Percentiles rank a stretch among this genome's conserved stretches.
Evolutionary conservation across 2,797 vertebrate genomes (phyloP).

Genomic region (Sciaenops ocellatus): DNA sequence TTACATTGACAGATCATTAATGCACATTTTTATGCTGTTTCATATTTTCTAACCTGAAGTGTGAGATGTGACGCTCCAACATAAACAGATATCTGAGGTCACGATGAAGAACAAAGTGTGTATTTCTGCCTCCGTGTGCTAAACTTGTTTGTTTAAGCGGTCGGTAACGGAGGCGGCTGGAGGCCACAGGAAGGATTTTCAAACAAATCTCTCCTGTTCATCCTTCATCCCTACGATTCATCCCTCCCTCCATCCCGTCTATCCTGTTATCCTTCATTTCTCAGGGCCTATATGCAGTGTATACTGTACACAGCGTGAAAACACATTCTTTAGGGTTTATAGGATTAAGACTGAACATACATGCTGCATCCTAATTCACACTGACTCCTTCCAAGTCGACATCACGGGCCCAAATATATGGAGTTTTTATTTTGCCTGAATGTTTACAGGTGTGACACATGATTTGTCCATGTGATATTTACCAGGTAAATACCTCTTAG

Average conservation of each 20-base stretch:
- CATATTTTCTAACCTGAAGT: no score
- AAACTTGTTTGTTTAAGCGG: conserved; percentile 5
- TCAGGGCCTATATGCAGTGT: neutral
- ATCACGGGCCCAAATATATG: neutral
- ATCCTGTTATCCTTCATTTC: neutral
- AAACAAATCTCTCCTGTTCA: conserved; percentile 11
- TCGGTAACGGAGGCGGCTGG: neutral
- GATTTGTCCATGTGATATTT: neutral
- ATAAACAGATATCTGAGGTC: neutral
- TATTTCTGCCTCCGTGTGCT: conserved; percentile 2
- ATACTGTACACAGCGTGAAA: neutral
- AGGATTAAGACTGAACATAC: neutral
- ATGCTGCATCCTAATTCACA: conserved; percentile 11
- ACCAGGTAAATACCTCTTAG: neutral
- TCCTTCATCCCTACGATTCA: conserved; percentile 8
- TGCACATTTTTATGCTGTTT: no score
- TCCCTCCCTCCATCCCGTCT: neutral
- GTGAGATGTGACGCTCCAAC: neutral
- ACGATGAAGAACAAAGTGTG: no score
- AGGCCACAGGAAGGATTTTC: conserved; percentile 23
- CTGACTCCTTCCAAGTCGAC: neutral
- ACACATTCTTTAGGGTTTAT: neutral
- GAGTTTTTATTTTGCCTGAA: neutral
- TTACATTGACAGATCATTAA: no score
- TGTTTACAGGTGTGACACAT: conserved; percentile 3